Conservation (phyloP, 2,113 vertebrate genomes). For the Cisticola juncidis region DNA sequence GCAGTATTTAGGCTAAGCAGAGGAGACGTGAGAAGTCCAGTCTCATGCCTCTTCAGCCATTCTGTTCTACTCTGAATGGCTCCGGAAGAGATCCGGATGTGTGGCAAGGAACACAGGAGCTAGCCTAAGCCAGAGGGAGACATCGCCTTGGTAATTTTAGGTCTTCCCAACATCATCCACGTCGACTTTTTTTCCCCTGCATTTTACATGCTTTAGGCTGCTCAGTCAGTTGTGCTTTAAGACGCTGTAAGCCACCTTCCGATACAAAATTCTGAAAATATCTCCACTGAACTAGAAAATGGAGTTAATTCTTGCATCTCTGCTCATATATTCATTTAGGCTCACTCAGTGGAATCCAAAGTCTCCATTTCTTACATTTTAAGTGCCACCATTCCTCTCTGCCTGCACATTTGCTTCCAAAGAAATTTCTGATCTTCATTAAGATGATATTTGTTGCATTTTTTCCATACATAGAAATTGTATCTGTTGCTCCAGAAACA, state of each 20-base stretch:
- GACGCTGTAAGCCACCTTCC: background rate
- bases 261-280: background rate
- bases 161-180: background rate
- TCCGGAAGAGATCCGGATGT: background rate
- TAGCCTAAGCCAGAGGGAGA: background rate
- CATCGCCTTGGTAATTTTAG: background rate
- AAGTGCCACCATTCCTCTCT: background rate
- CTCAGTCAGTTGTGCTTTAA: background rate
- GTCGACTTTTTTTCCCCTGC: background rate
- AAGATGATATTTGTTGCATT: background rate
- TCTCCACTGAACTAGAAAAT: conserved; percentile 20
- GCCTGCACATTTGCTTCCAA: background rate
- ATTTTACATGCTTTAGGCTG: background rate
- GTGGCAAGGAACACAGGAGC: background rate
- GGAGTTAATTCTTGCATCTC: background rate
- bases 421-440: background rate
- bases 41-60: background rate
- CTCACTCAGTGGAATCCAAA: background rate
- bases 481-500: background rate
- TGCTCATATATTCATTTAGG: background rate
- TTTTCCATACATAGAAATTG: background rate
- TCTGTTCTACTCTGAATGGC: background rate
- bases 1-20: background rate
- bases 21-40: background rate
- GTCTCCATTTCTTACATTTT: background rate